Conservation (phyloP, 2,113 vertebrate genomes). For the Ivindomyrus marchei region DNA sequence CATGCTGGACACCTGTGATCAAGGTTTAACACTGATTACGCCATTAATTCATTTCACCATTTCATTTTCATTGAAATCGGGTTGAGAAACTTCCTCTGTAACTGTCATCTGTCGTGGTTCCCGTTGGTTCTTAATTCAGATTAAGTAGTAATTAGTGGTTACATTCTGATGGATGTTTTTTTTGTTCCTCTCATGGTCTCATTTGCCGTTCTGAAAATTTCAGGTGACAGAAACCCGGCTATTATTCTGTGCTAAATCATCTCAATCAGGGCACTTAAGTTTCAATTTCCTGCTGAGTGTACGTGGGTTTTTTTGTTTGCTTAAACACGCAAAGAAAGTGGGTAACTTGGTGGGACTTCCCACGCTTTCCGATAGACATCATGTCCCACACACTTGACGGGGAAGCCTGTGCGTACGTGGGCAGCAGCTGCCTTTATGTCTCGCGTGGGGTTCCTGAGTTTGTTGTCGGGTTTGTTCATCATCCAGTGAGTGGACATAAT, state of each 20-base stretch:
- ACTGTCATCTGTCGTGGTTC: neutral
- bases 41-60: neutral
- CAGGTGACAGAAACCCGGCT: neutral
- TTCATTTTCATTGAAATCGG: neutral
- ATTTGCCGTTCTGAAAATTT: neutral
- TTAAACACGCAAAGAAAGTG: neutral
- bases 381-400: neutral
- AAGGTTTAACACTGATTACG: neutral
- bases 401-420: neutral
- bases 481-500: neutral
- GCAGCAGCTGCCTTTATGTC: neutral
- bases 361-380: neutral
- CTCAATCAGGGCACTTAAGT: neutral
- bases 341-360: neutral
- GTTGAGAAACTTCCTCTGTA: neutral
- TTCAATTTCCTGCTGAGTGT: neutral
- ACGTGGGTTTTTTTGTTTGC: neutral
- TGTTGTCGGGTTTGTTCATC: neutral
- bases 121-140: neutral
- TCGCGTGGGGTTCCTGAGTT: neutral
- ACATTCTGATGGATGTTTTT: neutral
- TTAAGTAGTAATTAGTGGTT: neutral
- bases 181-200: neutral
- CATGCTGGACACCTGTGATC: neutral
- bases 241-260: neutral